Conservation (phyloP, 2,888 invertebrate genomes). For the Amphipyra tragopoginis region DNA sequence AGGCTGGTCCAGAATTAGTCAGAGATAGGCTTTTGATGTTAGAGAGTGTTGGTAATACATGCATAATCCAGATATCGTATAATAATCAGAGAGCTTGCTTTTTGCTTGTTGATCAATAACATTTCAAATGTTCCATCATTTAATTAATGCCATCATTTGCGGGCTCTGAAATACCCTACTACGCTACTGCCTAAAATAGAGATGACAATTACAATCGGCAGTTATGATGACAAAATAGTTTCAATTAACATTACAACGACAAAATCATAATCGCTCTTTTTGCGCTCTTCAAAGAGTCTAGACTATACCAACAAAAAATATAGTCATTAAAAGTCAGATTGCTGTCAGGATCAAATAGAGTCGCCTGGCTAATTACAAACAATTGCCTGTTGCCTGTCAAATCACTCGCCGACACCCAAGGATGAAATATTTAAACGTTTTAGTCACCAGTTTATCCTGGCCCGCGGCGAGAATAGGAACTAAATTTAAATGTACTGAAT, state of each 20-base stretch:
- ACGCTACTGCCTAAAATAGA: too few relatives aligned
- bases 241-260: conserved; percentile 31
- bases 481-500: conserved; percentile 6
- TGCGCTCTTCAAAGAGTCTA: conserved; percentile 26
- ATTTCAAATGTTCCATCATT: too few relatives aligned
- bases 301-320: conserved; percentile 20
- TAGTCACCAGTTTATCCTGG: not conserved
- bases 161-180: too few relatives aligned
- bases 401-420: conserved; percentile 54
- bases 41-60: too few relatives aligned
- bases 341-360: conserved; percentile 42
- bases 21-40: too few relatives aligned
- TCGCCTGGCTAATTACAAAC: conserved; percentile 39
- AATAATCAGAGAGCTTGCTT: too few relatives aligned
- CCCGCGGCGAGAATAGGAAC: conserved; percentile 16
- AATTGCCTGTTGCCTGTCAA: conserved; percentile 53
- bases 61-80: too few relatives aligned
- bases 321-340: conserved; percentile 8
- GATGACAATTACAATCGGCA: not conserved
- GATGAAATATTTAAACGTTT: conserved; percentile 45
- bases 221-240: conserved; percentile 23
- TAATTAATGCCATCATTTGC: too few relatives aligned
- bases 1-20: too few relatives aligned
- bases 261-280: conserved; percentile 35
- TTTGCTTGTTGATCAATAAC: too few relatives aligned